These are phyloP conservation scores for Nebria brevicollis DNA, from an alignment of 2,888 invertebrate genomes.

Conservation along the genomic window DNA sequence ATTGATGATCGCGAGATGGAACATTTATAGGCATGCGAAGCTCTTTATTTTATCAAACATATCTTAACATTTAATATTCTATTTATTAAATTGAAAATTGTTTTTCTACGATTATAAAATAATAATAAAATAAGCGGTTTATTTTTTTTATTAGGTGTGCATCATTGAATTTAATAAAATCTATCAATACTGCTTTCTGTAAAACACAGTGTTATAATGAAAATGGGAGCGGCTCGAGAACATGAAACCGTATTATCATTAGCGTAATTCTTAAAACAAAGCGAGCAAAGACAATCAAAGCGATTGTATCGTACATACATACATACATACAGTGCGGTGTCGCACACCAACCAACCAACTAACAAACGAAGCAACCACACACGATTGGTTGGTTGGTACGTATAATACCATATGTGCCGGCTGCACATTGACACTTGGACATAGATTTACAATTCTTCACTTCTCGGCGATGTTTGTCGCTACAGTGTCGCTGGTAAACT, in stretches of 20 bases:
- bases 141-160: no score
- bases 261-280: constrained; percentile 18
- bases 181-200: not conserved
- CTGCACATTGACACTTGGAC: not conserved
- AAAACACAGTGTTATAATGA: not conserved
- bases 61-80: no score
- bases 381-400: not conserved
- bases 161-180: no score
- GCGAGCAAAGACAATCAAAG: not conserved
- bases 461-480: not conserved
- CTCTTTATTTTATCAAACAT: no score
- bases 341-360: no score
- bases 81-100: no score
- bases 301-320: not conserved
- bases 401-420: not conserved
- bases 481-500: not conserved
- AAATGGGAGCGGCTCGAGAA: constrained; percentile 9
- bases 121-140: no score
- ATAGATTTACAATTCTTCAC: not conserved
- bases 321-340: no score
- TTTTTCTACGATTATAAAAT: no score
- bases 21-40: no score
- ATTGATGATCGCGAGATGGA: not conserved
- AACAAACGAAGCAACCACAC: not conserved
- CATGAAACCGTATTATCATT: constrained; percentile 8